A percentile compares a stretch with the other conserved stretches of the same genome.
These are phyloP conservation scores for Pangasius krempfi DNA, from an alignment of 2,797 vertebrate genomes.

Conservation along the genomic window DNA sequence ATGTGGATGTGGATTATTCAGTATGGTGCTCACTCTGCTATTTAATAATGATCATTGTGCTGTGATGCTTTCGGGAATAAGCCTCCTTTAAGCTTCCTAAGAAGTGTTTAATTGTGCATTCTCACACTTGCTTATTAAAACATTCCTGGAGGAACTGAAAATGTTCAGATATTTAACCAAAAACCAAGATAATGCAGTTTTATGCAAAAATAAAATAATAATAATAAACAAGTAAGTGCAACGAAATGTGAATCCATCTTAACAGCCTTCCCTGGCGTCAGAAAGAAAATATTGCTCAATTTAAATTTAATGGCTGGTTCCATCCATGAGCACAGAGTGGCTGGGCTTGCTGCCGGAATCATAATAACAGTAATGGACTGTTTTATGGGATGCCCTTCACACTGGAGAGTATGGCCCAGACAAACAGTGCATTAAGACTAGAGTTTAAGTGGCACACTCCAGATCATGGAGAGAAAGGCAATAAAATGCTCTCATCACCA, in stretches of 20 bases:
- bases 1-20: not conserved
- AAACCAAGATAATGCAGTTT: constrained; percentile 66
- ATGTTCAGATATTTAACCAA: constrained; percentile 57
- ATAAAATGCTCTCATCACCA: not conserved
- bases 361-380: constrained; percentile 78
- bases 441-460: constrained; percentile 47
- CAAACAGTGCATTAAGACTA: constrained; percentile 54
- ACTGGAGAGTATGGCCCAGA: constrained; percentile 52
- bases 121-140: constrained; percentile 44
- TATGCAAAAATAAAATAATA: constrained; percentile 63
- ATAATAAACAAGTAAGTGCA: constrained; percentile 55
- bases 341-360: constrained; percentile 67
- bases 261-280: constrained; percentile 67
- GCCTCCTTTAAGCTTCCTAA: constrained; percentile 62
- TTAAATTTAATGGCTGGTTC: constrained; percentile 79
- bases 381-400: constrained; percentile 73
- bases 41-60: not conserved
- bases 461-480: constrained; percentile 6
- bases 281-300: constrained; percentile 79
- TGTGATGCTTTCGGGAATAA: not conserved
- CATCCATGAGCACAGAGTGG: constrained; percentile 63
- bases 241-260: constrained; percentile 67
- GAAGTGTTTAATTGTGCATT: constrained; percentile 65
- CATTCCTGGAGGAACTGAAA: constrained; percentile 27
- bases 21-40: not conserved